Conservation (phyloP, 2,888 invertebrate species). For the Teleogryllus oceanicus region DNA sequence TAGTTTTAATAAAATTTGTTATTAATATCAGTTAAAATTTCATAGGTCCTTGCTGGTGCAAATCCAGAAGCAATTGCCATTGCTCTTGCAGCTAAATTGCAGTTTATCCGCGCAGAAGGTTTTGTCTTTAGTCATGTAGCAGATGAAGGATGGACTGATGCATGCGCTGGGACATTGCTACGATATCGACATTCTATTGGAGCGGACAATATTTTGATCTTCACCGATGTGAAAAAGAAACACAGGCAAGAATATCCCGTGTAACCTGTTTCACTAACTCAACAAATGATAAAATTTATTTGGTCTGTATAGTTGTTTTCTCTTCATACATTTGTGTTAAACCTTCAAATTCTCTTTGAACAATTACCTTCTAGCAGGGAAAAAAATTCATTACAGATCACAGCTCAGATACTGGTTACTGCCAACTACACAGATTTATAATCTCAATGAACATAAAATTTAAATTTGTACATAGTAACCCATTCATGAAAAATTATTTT, state of each 20-base stretch:
- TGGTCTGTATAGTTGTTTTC: too few species aligned
- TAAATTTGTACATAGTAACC: too few species aligned
- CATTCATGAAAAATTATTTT: too few species aligned
- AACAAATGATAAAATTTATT: too few species aligned
- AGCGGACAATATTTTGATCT: conserved; percentile 64
- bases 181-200: conserved; percentile 65
- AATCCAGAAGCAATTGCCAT: conserved; percentile 73
- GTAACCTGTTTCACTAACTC: background rate
- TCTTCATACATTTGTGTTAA: too few species aligned
- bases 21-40: background rate
- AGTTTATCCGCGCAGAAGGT: conserved; percentile 74
- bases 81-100: conserved; percentile 63
- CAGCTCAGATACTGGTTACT: too few species aligned
- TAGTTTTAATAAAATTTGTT: conserved; percentile 23
- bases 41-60: conserved; percentile 67
- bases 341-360: too few species aligned
- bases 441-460: too few species aligned
- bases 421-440: too few species aligned
- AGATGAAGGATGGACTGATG: conserved; percentile 75
- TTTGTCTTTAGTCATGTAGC: conserved; percentile 76
- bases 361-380: too few species aligned
- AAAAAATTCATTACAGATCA: too few species aligned
- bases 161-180: conserved; percentile 68
- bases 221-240: conserved; percentile 83
- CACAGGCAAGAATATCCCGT: conserved; percentile 56